Percentiles rank a stretch among this genome's conserved stretches.
These are phyloP conservation scores for Ephialtes manifestator DNA, from an alignment of 2,888 invertebrate genomes.

Conservation along the genomic window DNA sequence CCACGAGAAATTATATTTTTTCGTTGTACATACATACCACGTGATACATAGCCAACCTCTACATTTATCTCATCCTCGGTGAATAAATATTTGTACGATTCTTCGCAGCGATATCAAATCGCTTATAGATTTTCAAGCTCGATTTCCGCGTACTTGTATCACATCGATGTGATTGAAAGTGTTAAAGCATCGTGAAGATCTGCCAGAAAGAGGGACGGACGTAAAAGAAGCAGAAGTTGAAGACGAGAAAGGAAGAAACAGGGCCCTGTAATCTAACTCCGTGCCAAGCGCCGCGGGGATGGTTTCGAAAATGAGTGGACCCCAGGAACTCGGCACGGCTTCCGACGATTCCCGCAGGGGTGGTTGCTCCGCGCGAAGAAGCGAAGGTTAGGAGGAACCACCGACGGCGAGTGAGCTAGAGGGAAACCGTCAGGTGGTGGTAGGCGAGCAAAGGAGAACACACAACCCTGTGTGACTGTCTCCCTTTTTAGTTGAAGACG, in stretches of 20 bases:
- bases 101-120: constrained; percentile 47
- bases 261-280: constrained; percentile 74
- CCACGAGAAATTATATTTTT: constrained; percentile 61
- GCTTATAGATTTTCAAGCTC: constrained; percentile 31
- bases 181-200: constrained; percentile 33
- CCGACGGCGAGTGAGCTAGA: constrained; percentile 64
- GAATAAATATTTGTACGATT: constrained; percentile 60
- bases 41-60: constrained; percentile 40
- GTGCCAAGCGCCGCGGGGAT: constrained; percentile 77
- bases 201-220: constrained; percentile 27
- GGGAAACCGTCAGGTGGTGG: constrained; percentile 71
- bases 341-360: constrained; percentile 73
- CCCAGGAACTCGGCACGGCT: constrained; percentile 74
- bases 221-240: constrained; percentile 54
- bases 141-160: constrained; percentile 34
- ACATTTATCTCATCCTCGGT: constrained; percentile 29
- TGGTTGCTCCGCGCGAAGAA: constrained; percentile 62
- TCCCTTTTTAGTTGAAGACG: constrained; percentile 4
- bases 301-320: constrained; percentile 78
- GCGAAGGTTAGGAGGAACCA: constrained; percentile 62
- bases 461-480: neutral
- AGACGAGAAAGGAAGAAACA: constrained; percentile 45
- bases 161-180: constrained; percentile 13
- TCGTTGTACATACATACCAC: constrained; percentile 36
- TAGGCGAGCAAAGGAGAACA: constrained; percentile 54